phyloP scores from a whole-genome alignment of 2,113 vertebrate genomes.

The Aphyosemion australe region DNA sequence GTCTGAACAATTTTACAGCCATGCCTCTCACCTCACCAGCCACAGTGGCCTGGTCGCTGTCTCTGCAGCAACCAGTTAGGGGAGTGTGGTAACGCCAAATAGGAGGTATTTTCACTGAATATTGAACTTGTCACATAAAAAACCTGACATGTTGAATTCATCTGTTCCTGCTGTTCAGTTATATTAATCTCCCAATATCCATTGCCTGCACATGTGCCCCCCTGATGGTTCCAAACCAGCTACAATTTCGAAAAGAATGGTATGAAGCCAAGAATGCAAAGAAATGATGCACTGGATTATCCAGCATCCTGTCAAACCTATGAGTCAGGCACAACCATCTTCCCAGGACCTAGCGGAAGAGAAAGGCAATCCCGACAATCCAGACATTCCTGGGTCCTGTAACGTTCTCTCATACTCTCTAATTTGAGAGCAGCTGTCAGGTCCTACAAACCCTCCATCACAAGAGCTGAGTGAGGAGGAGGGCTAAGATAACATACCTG shows the following conservation, averaged over 20 bases:
- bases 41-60: constrained; percentile 74
- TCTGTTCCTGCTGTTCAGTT: constrained; percentile 45
- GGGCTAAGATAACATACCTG: constrained; percentile 24
- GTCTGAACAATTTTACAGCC: constrained; percentile 74
- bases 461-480: constrained; percentile 63
- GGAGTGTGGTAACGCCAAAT: constrained; percentile 66
- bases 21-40: constrained; percentile 67
- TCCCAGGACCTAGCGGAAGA: constrained; percentile 68
- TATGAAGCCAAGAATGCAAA: constrained; percentile 46
- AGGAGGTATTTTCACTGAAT: constrained; percentile 56
- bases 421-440: constrained; percentile 82
- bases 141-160: constrained; percentile 34
- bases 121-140: constrained; percentile 33
- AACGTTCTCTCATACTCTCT: constrained; percentile 73
- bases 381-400: constrained; percentile 72
- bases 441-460: constrained; percentile 71
- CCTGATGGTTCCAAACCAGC: constrained; percentile 23
- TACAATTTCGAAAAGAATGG: constrained; percentile 44
- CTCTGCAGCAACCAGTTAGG: constrained; percentile 74
- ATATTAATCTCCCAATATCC: constrained; percentile 43
- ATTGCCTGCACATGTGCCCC: constrained; percentile 14
- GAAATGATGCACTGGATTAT: constrained; percentile 45
- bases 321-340: constrained; percentile 49
- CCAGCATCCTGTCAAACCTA: constrained; percentile 41
- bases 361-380: constrained; percentile 74